Base-by-base conservation (phyloP, 2,888 invertebrate genomes). In the Alitta virens region DNA sequence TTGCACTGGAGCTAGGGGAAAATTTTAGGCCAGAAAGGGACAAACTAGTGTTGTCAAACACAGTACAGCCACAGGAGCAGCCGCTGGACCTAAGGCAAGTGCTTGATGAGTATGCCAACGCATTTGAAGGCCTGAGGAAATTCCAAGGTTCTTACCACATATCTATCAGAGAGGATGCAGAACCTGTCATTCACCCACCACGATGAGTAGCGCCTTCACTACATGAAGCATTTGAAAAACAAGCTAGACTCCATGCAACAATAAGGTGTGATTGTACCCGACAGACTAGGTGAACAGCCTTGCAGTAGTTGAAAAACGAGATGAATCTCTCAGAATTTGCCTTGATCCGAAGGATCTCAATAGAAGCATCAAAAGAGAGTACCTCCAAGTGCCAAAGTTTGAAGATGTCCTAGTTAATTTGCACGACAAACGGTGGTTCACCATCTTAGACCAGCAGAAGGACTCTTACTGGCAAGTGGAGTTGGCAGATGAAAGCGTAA, bases 401-500 rank as follows among this genome's bases (percentile, higher is more conserved):
- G 69, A 71, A 55, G 68, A 71, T 38, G 23, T 71, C 23, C 65
- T 46, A 2, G 60, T 26, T 12, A 9, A 56, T 14, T 63, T 71
- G 38, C 52, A 51, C 23, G 43, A 33, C 12, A 60, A 63, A 40
- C 63, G 55, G 16, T 16, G 58, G 2, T 69, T 69, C 60, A 56
- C 53, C 7, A 68, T 68, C 40, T 54, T 68, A 1, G 69, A 70
- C 49, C 65, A 67, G 5, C 65, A 67, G 5, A 68, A 70, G 25
- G 54, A 63, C 0, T 68, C 67, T 26, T 70, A 68, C 26, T 64
- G 66, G 68, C 42, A 54, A 16, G 43, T 68, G 7, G n/a, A 18
- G n/a, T 40, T 46, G 18, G 21, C 5, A 5, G 40, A 55, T 14
- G 40, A 55, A 27, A 33, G 33, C 16, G 12, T 16, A 12, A 18